phyloP scores from a whole-genome alignment of 2,113 vertebrate species.

The Tapirus terrestris region DNA sequence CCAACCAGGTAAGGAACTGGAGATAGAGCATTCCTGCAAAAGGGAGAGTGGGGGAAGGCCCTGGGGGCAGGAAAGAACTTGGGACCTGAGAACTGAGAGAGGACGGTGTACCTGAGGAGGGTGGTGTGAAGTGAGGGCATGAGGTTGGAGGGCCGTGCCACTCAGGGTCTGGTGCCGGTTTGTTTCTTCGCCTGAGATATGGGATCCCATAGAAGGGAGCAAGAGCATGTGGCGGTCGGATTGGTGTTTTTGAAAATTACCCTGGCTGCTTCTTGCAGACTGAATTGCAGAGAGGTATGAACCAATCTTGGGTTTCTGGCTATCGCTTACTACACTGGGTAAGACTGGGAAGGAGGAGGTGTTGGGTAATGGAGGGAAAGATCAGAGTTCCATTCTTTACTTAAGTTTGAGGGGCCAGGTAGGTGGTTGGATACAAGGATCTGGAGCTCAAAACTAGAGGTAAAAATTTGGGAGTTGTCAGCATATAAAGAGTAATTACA shows the following conservation, averaged over 20 bases:
- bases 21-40: not conserved
- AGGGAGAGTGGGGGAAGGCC: not conserved
- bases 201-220: not conserved
- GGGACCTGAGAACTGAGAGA: not conserved
- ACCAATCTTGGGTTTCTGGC: not conserved
- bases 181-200: not conserved
- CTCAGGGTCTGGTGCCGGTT: fast-evolving
- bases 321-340: fast-evolving
- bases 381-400: not conserved
- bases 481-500: not conserved
- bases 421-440: not conserved
- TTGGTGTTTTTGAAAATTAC: not conserved
- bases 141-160: not conserved
- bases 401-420: not conserved
- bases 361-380: not conserved
- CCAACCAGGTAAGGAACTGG: not conserved
- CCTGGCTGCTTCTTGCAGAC: not conserved
- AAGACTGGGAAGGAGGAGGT: not conserved
- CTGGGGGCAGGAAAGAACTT: fast-evolving
- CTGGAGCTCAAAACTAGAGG: not conserved
- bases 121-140: fast-evolving
- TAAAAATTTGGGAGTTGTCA: not conserved
- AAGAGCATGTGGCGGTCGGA: no score
- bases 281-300: not conserved
- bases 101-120: no score